Evolutionary conservation across 2,797 vertebrate genomes (phyloP).

Genomic region (Acrossocheilus wenchowensis): DNA sequence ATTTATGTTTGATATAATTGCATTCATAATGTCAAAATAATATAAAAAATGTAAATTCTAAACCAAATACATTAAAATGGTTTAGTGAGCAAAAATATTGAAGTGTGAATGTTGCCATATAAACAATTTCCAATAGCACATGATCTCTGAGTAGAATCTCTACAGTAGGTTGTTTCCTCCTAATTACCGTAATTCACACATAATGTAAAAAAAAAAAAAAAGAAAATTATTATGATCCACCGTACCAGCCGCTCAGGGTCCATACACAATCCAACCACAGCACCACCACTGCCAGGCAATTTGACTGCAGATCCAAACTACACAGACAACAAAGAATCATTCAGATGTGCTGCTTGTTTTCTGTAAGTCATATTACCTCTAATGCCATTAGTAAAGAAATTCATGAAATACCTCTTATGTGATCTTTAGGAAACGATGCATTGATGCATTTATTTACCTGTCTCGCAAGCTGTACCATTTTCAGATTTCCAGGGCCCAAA

Average conservation of each 20-base stretch:
- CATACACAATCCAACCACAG: constrained; percentile 82
- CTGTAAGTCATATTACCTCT: constrained; percentile 1
- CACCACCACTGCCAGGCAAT: constrained; percentile 84
- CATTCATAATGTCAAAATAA: not conserved
- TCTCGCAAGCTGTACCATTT: constrained; percentile 81
- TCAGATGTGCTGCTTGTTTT: not conserved
- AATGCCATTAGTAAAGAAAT: not conserved
- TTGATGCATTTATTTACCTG: constrained; percentile 69
- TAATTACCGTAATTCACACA: not conserved
- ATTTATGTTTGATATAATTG: not conserved
- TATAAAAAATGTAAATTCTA: too few species aligned
- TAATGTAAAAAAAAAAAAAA: not conserved
- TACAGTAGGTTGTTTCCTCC: not conserved
- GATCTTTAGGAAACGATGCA: not conserved
- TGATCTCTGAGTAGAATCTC: not conserved
- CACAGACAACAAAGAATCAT: constrained; percentile 35
- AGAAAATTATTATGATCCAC: not conserved
- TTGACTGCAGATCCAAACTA: constrained; percentile 85
- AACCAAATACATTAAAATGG: not conserved
- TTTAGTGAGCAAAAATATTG: not conserved
- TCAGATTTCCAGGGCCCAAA: constrained; percentile 82
- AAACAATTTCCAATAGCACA: not conserved
- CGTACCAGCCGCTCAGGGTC: constrained; percentile 76
- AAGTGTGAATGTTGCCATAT: not conserved
- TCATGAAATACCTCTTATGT: not conserved